Evolutionary conservation across 2,888 invertebrate genomes (phyloP), one percentile per base, ranked within the genome.

Genomic region (Idaea dimidiata): DNA sequence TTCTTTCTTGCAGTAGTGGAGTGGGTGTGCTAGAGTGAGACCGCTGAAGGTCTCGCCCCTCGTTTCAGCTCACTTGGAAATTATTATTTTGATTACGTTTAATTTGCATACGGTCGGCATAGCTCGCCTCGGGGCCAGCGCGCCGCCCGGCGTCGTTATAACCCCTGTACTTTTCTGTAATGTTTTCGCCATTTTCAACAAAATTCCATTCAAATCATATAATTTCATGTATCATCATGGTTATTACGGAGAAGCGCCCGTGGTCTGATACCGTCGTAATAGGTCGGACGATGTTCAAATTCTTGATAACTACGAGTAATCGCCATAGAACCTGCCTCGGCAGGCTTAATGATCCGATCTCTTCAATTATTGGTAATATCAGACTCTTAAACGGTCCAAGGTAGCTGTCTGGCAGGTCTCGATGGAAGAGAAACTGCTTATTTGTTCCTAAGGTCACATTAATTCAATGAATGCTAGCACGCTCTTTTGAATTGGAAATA

Each of bases 181-280:
- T 92, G 88, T 92, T 91, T 92, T 92, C 91, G 91, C 92, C 91
- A 89, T 92, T 91, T 91, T 85, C 89, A 91, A 91, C 91, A 90
- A 91, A 91, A 91, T 91, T 92, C 91, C 92, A 75, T 81, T 87
- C 92, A 91, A 92, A 91, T 92, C 88, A 83, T 91, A 91, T 92
- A 92, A 92, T 92, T 90, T 91, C 86, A 84, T 85, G 81, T 83
- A 86, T 91, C 85, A 92, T 92, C 90, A 92, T 91, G 87, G 88
- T 90, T 88, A 92, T 92, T 92, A 91, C 87, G 90, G 86, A 84
- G 88, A 87, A 86, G 88, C 88, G 89, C 82, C 87, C 82, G 88
- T 83, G 83, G 87, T 83, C 83, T 84, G 83, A 84, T 80, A 84
- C 84, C 84, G 76, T 79, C 81, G 83, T 91, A 90, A 89, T 89